Percentiles rank a stretch among this genome's conserved stretches.
phyloP scores from a whole-genome alignment of 1,140 invertebrate genomes.

The Drosophila asahinai region DNA sequence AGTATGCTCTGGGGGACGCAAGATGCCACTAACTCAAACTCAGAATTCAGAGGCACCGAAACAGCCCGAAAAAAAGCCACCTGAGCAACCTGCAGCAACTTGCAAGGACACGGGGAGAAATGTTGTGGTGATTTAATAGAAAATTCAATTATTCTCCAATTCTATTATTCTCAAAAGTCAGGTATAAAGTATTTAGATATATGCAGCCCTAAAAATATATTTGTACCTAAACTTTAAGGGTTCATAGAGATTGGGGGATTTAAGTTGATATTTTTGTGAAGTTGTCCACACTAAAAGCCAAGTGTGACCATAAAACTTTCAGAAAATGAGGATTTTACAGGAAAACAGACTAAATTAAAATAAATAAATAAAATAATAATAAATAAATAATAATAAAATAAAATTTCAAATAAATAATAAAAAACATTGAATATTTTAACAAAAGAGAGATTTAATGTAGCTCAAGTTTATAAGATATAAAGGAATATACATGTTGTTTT shows the following conservation, averaged over 20 bases:
- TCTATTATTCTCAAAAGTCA: background rate
- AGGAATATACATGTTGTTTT: background rate
- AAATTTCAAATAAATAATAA: background rate
- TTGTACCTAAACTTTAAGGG: background rate
- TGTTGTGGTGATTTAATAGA: background rate
- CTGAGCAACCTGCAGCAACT: conserved; percentile 66
- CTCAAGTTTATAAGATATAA: no score
- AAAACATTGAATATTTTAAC: background rate
- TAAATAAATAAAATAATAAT: no score
- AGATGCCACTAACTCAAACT: conserved; percentile 79
- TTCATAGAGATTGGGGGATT: background rate
- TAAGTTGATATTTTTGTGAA: background rate
- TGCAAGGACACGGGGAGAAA: conserved; percentile 18
- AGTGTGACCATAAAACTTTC: background rate
- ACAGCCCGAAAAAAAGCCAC: conserved; percentile 51
- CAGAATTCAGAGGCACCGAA: conserved; percentile 32
- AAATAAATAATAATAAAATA: no score
- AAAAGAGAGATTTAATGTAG: background rate
- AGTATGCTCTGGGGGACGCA: conserved; percentile 54
- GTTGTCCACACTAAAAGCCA: background rate
- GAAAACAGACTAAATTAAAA: background rate
- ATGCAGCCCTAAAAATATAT: no score
- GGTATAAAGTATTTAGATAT: background rate
- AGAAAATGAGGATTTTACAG: background rate
- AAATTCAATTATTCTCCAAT: background rate